Evolutionary conservation across 2,888 invertebrate species (phyloP).

Genomic region (Synergus japonicus): DNA sequence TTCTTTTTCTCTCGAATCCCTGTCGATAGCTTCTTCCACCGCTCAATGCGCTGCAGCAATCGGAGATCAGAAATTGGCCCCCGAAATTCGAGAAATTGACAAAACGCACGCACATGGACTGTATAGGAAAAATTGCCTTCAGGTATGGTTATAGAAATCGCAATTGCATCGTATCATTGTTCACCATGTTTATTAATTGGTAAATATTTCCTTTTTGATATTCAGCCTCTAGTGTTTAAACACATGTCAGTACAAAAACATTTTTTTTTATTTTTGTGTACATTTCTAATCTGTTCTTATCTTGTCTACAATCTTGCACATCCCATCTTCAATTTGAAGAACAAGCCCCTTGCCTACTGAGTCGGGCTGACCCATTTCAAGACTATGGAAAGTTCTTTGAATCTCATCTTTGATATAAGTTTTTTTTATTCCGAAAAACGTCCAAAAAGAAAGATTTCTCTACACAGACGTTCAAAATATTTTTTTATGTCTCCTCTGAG

Average conservation of each 20-base stretch:
- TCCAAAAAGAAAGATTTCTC: background rate
- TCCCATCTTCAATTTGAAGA: background rate
- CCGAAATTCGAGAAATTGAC: conserved; percentile 64
- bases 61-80: conserved; percentile 50
- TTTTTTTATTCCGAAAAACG: background rate
- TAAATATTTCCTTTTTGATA: conserved; percentile 43
- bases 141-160: conserved; percentile 69
- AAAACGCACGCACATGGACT: conserved; percentile 62
- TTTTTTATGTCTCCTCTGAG: conserved; percentile 17
- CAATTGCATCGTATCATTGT: conserved; percentile 43
- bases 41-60: conserved; percentile 57
- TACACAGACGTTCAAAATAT: background rate
- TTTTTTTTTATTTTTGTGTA: background rate
- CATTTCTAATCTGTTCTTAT: background rate
- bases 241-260: background rate
- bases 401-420: background rate
- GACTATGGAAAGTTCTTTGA: conserved; percentile 21
- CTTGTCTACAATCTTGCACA: background rate
- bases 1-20: conserved; percentile 46
- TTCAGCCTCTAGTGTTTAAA: background rate
- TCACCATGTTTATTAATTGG: conserved; percentile 45
- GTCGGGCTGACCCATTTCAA: conserved; percentile 23
- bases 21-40: conserved; percentile 67
- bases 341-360: conserved; percentile 1
- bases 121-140: conserved; percentile 64